Evolutionary conservation across 2,113 vertebrate genomes (phyloP).

Genomic region (Marmota monax): DNA sequence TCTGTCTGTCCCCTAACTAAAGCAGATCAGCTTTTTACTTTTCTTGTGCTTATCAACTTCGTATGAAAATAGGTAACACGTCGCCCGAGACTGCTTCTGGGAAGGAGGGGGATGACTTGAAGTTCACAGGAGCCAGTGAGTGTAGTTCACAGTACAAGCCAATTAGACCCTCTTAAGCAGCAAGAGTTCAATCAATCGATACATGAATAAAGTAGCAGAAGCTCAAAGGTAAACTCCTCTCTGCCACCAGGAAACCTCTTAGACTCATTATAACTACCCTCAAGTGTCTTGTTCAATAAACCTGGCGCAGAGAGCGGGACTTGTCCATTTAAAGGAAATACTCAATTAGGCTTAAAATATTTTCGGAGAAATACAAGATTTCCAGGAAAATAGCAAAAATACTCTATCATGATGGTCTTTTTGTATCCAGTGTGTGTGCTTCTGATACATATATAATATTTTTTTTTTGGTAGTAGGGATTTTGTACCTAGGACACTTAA

Average conservation of each 20-base stretch:
- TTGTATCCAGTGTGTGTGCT: too few relatives aligned
- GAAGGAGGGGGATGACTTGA: neutral
- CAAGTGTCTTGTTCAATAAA: neutral
- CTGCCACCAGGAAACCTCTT: neutral
- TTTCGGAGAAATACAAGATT: neutral
- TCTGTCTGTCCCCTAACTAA: too few relatives aligned
- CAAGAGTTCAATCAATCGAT: conserved; percentile 11
- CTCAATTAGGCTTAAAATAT: neutral
- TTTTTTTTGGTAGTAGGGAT: too few relatives aligned
- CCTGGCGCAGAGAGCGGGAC: neutral
- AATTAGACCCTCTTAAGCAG: conserved; percentile 33
- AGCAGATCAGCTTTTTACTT: neutral
- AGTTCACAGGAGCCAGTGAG: neutral
- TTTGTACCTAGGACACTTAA: too few relatives aligned
- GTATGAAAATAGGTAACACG: neutral
- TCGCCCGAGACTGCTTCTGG: neutral
- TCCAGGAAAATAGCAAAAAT: neutral
- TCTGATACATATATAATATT: too few relatives aligned
- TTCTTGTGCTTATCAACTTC: neutral
- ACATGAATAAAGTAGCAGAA: conserved; percentile 38
- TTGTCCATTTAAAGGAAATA: neutral
- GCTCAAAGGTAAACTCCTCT: conserved; percentile 28
- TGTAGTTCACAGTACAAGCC: conserved; percentile 26
- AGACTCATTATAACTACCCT: neutral
- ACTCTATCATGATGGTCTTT: neutral